Conservation (phyloP, 2,797 vertebrate species). For the Myripristis murdjan region DNA sequence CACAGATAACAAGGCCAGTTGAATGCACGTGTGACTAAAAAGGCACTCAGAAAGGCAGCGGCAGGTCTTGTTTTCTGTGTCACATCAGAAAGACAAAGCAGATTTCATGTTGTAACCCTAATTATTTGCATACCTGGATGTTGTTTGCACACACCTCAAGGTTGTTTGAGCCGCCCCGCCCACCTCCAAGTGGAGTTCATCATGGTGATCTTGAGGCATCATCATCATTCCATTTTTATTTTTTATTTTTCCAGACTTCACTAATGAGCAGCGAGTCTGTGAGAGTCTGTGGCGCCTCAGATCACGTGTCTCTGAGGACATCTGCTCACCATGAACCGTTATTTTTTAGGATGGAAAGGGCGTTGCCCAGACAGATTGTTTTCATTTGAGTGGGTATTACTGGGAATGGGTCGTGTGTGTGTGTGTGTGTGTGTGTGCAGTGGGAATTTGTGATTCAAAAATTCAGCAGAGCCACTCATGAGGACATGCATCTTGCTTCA, state of each 20-base stretch:
- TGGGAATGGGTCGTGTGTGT: too few species aligned
- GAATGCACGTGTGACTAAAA: constrained; percentile 1
- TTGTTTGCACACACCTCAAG: constrained; percentile 7
- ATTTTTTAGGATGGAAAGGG: constrained; percentile 28
- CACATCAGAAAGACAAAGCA: background rate
- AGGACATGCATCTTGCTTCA: background rate
- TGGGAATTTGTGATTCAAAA: background rate
- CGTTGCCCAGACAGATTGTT: constrained; percentile 38
- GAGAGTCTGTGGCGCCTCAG: constrained; percentile 5
- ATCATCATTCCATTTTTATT: too few species aligned
- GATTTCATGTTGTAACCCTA: too few species aligned
- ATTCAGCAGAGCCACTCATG: background rate
- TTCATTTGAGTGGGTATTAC: constrained; percentile 1
- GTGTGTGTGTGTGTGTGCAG: too few species aligned
- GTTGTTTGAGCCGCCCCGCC: background rate
- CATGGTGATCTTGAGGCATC: background rate
- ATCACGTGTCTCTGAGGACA: constrained; percentile 32
- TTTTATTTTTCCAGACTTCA: too few species aligned
- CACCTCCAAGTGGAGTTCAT: background rate
- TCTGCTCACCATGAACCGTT: constrained; percentile 45
- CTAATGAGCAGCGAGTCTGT: background rate
- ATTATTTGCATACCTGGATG: constrained; percentile 13
- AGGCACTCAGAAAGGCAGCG: background rate
- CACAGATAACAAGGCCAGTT: background rate
- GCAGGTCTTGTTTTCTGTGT: background rate